Conservation (phyloP, 2,888 invertebrate genomes). For the Cephus rjabovi region DNA sequence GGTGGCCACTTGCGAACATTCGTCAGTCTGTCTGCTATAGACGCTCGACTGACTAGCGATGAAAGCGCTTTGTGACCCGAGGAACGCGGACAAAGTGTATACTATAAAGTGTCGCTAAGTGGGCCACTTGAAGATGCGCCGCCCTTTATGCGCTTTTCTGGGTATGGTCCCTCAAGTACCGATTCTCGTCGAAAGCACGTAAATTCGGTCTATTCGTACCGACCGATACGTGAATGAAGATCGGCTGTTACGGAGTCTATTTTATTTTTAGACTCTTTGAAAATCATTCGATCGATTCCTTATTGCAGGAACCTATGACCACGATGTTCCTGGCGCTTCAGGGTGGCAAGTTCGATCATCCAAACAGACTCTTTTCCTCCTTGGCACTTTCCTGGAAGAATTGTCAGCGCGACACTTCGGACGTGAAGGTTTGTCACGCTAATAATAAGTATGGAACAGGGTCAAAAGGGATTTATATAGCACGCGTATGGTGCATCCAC, state of each 20-base stretch:
- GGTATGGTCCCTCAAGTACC: constrained; percentile 30
- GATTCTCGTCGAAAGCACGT: not conserved
- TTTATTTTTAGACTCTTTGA: constrained; percentile 12
- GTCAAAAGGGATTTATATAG: not conserved
- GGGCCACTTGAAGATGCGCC: constrained; percentile 48
- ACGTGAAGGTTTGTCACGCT: constrained; percentile 83
- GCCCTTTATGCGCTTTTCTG: constrained; percentile 35
- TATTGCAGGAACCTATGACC: constrained; percentile 94
- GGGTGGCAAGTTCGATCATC: constrained; percentile 99
- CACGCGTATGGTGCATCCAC: not conserved
- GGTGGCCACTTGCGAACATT: constrained; percentile 35
- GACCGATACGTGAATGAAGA: not conserved
- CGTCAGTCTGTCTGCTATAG: constrained; percentile 41
- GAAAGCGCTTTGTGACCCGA: constrained; percentile 31
- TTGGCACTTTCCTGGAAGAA: constrained; percentile 98
- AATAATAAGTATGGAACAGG: not conserved
- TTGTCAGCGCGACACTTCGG: constrained; percentile 98
- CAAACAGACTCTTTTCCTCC: constrained; percentile 95
- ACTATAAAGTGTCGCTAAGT: constrained; percentile 49
- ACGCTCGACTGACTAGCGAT: constrained; percentile 34
- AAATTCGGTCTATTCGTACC: not conserved
- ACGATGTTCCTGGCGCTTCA: constrained; percentile 98
- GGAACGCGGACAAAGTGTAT: constrained; percentile 34
- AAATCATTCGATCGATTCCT: not conserved
- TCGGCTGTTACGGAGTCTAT: not conserved